Evolutionary conservation across 1,140 invertebrate species (phyloP), one percentile per base, ranked within the genome.

Genomic region (Drosophila nigrodunni): DNA sequence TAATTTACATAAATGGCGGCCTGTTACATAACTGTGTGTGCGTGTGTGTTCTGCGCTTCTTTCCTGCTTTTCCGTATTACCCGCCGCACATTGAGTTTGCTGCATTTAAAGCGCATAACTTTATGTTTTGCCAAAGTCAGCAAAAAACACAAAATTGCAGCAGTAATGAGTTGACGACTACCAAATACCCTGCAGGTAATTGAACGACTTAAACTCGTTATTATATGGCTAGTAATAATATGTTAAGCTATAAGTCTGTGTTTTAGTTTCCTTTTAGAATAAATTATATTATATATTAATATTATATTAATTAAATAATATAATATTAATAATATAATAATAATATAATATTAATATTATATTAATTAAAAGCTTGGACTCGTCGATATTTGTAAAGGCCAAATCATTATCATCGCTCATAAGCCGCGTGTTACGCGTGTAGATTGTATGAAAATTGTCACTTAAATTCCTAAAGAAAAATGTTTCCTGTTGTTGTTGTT

Each of bases 1-100:
- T 88, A 87, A 87, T 87, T 87, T 87, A 87, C 83, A 87, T 87
- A 87, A 87, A 87, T 87, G 83, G 73, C 83, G 83, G 74, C 76
- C 67, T 68, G 46, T 37, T 67, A 41, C 15, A n/a, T 68, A 11
- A 3, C 11, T 13, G 34, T 71, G 41, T 59, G 11, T 52, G 15
- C 52, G 35, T 21, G 21, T 71, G 15, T 55, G 15, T 47, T 62
- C 37, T n/a, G n/a, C n/a, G n/a, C n/a, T n/a, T n/a, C n/a, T n/a
- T n/a, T n/a, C n/a, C n/a, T n/a, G n/a, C n/a, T n/a, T 35, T 39
- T n/a, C 21, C 35, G 3, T 37, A 3, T 5, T 50, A 47, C 43
- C 35, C 55, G 3, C 25, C 44, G 1, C 35, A 47, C 59, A 46
- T 62, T 75, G 64, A 69, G 65, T 78, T 59, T 66, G 60, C 34